A percentile compares a stretch with the other conserved stretches of the same genome.
Conservation (phyloP, 2,888 invertebrate genomes). For the Glyphotaelius pellucidus region DNA sequence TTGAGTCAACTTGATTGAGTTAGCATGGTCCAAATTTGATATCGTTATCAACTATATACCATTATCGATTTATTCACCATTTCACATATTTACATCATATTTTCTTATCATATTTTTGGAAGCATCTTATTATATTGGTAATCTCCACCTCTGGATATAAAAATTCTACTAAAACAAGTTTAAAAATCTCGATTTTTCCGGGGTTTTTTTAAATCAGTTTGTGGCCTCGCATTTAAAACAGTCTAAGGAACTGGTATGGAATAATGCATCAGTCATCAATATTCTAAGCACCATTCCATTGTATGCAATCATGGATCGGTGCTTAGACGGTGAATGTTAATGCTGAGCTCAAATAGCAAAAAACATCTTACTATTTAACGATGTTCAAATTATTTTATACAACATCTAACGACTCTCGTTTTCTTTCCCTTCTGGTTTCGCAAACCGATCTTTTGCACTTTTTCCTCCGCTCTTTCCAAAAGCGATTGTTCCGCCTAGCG, state of each 20-base stretch:
- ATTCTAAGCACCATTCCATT: background rate
- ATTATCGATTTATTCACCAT: too few relatives aligned
- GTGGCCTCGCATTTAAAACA: background rate
- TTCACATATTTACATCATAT: too few relatives aligned
- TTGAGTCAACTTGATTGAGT: too few relatives aligned
- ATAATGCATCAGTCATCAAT: background rate
- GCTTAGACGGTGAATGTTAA: background rate
- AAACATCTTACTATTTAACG: background rate
- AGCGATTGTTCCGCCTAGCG: slow-evolving; percentile 20
- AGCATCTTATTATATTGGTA: background rate
- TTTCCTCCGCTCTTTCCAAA: slow-evolving; percentile 34
- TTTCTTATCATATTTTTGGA: background rate
- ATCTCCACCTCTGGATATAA: background rate
- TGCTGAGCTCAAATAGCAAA: background rate
- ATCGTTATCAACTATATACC: too few relatives aligned
- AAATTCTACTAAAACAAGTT: background rate
- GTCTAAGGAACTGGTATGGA: background rate
- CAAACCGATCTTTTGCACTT: slow-evolving; percentile 4
- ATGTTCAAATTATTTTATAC: background rate
- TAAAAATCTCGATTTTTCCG: background rate
- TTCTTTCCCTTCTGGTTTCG: slow-evolving; percentile 6
- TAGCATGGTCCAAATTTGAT: too few relatives aligned
- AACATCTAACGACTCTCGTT: background rate
- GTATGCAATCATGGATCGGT: background rate
- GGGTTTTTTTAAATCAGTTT: background rate